A percentile compares a stretch with the other conserved stretches of the same genome.
Evolutionary conservation across 2,888 invertebrate species (phyloP).

Genomic region (Palloptera scutellata): DNA sequence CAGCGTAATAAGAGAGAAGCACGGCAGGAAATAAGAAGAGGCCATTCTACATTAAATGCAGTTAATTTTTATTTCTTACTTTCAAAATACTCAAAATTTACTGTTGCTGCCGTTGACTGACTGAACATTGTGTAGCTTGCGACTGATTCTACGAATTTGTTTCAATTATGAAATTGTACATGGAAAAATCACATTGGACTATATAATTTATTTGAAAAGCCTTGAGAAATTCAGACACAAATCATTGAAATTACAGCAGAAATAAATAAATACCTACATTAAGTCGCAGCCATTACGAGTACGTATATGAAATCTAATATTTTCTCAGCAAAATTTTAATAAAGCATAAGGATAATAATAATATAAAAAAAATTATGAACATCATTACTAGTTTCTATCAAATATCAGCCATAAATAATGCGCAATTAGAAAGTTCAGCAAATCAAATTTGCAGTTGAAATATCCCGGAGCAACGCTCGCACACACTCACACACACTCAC

Average conservation of each 20-base stretch:
- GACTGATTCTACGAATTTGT: no score
- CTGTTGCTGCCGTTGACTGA: no score
- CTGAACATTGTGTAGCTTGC: no score
- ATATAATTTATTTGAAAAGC: no score
- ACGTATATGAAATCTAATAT: constrained; percentile 10
- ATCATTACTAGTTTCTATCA: constrained; percentile 1
- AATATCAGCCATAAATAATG: neutral
- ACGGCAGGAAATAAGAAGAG: constrained; percentile 5
- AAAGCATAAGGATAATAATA: no score
- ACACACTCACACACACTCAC: neutral
- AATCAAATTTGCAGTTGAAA: constrained; percentile 1
- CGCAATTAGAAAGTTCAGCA: constrained; percentile 17
- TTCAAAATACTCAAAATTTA: no score
- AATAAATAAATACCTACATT: no score
- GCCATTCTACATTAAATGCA: neutral
- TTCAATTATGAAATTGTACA: no score
- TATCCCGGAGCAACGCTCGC: constrained; percentile 14
- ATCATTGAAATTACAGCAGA: no score
- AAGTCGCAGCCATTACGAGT: no score
- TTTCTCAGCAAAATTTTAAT: neutral
- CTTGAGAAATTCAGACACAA: no score
- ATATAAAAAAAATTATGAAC: constrained; percentile 4
- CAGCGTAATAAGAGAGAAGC: constrained; percentile 37
- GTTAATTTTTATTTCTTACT: constrained; percentile 1
- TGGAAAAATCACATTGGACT: no score